Percentiles rank a stretch among this genome's conserved stretches.
Evolutionary conservation across 1,140 invertebrate species (phyloP).

Genomic region (Pseudomyrmex gracilis): DNA sequence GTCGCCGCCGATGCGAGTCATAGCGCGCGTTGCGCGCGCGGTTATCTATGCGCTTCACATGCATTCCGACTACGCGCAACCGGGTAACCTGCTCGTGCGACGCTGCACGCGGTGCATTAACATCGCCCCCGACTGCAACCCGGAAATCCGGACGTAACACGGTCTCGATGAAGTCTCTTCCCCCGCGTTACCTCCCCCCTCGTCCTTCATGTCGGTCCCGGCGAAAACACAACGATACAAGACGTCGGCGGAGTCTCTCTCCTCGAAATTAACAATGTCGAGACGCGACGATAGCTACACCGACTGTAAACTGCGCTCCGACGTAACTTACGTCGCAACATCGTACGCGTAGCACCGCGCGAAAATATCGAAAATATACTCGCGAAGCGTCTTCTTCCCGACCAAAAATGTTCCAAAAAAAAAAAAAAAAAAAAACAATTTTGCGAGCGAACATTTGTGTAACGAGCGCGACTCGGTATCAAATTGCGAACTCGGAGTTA

Average conservation of each 20-base stretch:
- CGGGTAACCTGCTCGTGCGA: conserved; percentile 8
- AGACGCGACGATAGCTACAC: background rate
- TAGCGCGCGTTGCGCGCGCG: conserved; percentile 33
- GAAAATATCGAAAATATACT: too few relatives aligned
- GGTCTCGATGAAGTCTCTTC: conserved; percentile 26
- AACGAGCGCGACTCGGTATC: too few relatives aligned
- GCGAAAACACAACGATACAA: conserved; percentile 30
- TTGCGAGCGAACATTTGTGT: too few relatives aligned
- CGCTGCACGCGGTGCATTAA: conserved; percentile 62
- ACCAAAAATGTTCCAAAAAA: too few relatives aligned
- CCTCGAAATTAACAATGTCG: conserved; percentile 46
- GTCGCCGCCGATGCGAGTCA: conserved; percentile 53
- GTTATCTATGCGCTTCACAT: conserved; percentile 58
- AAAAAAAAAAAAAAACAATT: too few relatives aligned
- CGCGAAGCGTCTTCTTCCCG: too few relatives aligned
- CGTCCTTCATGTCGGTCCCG: conserved; percentile 53
- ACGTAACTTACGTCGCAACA: background rate
- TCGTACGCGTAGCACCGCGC: background rate
- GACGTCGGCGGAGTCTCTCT: conserved; percentile 17
- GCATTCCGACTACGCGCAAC: conserved; percentile 64
- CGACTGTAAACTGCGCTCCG: background rate
- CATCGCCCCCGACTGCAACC: conserved; percentile 58
- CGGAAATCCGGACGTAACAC: conserved; percentile 62
- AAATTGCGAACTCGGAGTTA: too few relatives aligned
- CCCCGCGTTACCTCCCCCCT: background rate